Conservation (phyloP, 2,113 vertebrate genomes). For the Gallinago media region DNA sequence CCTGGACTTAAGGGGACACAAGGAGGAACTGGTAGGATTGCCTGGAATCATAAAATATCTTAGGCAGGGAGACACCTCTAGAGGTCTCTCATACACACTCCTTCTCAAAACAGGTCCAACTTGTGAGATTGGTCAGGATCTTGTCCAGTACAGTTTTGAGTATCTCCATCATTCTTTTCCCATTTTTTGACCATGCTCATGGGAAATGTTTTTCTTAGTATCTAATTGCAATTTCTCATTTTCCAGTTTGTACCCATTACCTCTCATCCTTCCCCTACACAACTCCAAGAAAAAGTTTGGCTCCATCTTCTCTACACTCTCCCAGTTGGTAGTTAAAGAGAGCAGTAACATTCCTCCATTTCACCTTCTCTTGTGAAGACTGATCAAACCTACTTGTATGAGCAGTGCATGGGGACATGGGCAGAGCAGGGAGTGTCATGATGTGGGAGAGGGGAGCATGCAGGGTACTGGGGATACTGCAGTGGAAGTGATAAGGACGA, state of each 20-base stretch:
- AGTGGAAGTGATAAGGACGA: neutral
- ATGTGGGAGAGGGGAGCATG: neutral
- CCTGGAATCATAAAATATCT: neutral
- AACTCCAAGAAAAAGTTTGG: neutral
- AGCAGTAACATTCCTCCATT: neutral
- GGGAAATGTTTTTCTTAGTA: neutral
- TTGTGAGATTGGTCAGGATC: neutral
- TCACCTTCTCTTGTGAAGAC: neutral
- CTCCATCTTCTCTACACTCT: neutral
- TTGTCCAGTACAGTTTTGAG: neutral
- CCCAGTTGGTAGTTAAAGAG: neutral
- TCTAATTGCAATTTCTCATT: neutral
- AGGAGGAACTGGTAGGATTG: neutral
- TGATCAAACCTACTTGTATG: neutral
- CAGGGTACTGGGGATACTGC: neutral
- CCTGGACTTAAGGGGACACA: accelerated
- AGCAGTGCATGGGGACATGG: accelerated
- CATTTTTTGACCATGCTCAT: neutral
- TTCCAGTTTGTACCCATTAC: neutral
- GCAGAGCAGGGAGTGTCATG: accelerated
- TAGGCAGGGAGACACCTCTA: neutral
- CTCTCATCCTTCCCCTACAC: neutral
- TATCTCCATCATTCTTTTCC: neutral
- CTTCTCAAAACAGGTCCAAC: neutral
- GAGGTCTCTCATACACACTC: neutral